phyloP scores from a whole-genome alignment of 2,797 vertebrate genomes.

The Alca torda region DNA sequence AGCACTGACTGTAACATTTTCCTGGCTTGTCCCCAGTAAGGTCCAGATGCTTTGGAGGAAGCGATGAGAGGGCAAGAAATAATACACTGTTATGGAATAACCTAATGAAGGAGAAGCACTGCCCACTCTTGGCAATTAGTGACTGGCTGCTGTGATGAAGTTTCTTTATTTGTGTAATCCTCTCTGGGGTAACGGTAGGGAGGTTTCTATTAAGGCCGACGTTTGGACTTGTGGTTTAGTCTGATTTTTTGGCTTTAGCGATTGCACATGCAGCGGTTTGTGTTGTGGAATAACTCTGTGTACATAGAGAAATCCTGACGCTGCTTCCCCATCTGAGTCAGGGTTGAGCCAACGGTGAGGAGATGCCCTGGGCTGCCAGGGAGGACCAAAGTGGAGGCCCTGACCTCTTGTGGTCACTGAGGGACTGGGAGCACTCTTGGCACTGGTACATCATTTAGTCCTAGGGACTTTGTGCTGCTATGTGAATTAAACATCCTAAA shows the following conservation, averaged over 20 bases:
- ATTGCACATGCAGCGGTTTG: background rate
- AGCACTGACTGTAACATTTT: background rate
- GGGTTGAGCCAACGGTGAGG: background rate
- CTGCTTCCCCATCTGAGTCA: background rate
- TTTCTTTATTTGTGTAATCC: slow-evolving; percentile 48
- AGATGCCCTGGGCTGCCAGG: background rate
- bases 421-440: background rate
- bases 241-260: background rate
- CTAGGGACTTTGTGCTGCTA: background rate
- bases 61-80: background rate
- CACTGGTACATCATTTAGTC: background rate
- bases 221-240: slow-evolving; percentile 12
- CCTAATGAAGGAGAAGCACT: background rate
- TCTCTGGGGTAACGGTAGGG: slow-evolving; percentile 14
- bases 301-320: background rate
- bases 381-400: background rate
- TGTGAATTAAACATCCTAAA: background rate
- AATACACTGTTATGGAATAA: background rate
- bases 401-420: slow-evolving; percentile 35
- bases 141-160: background rate
- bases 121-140: slow-evolving; percentile 2
- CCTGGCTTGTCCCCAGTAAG: background rate
- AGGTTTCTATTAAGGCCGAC: background rate
- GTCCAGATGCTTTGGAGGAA: background rate
- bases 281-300: background rate